Evolutionary conservation across 2,888 invertebrate genomes (phyloP), one percentile per base, ranked within the genome.

Genomic region (Thysanoteuthis rhombus): DNA sequence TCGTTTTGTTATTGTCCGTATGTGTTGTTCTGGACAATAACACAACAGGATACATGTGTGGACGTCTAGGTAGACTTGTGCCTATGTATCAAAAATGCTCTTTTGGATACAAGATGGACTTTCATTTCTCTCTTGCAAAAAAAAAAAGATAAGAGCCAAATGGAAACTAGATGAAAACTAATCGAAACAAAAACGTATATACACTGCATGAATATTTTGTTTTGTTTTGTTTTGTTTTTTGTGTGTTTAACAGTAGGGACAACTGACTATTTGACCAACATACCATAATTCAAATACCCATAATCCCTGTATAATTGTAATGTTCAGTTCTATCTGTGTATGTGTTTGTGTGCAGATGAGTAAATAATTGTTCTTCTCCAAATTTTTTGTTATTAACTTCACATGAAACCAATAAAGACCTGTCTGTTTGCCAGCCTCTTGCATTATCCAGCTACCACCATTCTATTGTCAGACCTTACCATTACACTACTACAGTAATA

Each of bases 41-140:
- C 75, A 75, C n/a, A 75, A 75, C 75, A 75, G 75, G 75, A 75
- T 75, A 75, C 16, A 75, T 75, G 36, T n/a, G 75, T n/a, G n/a
- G 75, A n/a, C 4, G n/a, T 75, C 75, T 75, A 75, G 75, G 75
- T n/a, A 75, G 75, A 75, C n/a, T 6, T 75, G n/a, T 75, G n/a
- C 75, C 75, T 75, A 75, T 75, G n/a, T 75, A 75, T 75, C 75
- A 75, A 75, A 75, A n/a, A 75, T 75, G 75, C 75, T 75, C 75
- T 10, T 75, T 75, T 75, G 12, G 16, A 75, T n/a, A 75, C 10
- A 75, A 75, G n/a, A n/a, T 75, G 75, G 75, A 75, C 16, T n/a
- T 19, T n/a, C 75, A n/a, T 36, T n/a, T 75, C n/a, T n/a, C n/a
- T 16, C 12, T 12, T 12, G 0, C 12, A 16, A 8, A n/a, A 75